A percentile compares a stretch with the other conserved stretches of the same genome.
These are phyloP conservation scores for Eublepharis macularius DNA, from an alignment of 2,113 vertebrate species.

Conservation along the genomic window DNA sequence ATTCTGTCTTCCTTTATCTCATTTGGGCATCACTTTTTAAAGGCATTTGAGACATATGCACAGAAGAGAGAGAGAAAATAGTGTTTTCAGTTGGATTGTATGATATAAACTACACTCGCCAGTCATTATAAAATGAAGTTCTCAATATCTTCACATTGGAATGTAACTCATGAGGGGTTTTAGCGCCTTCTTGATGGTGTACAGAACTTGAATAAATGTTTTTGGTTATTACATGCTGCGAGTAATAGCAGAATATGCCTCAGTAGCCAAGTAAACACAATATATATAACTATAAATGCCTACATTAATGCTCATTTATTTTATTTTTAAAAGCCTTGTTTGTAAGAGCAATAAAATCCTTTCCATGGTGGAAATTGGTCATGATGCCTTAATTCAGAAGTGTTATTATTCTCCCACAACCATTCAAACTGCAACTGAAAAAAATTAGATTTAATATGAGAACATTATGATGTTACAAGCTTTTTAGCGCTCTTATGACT, in stretches of 20 bases:
- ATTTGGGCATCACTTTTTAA: neutral
- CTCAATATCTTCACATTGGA: neutral
- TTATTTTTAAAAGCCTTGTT: constrained; percentile 21
- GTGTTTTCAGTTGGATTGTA: neutral
- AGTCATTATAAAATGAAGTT: neutral
- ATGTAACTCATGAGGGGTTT: neutral
- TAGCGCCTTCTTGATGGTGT: neutral
- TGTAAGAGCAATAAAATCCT: neutral
- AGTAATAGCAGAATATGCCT: neutral
- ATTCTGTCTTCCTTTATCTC: neutral
- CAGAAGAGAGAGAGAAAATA: neutral
- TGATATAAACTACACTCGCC: neutral
- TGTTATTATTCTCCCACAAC: neutral
- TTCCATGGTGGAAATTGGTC: neutral
- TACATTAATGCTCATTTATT: neutral
- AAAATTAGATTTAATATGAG: constrained; percentile 15
- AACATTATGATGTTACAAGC: constrained; percentile 21
- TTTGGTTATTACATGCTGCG: neutral
- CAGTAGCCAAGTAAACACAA: neutral
- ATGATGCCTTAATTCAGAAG: neutral
- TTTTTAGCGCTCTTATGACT: constrained; percentile 1
- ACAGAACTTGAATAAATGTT: constrained; percentile 13
- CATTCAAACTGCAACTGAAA: neutral
- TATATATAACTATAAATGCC: neutral
- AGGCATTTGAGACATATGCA: neutral